Evolutionary conservation across 2,113 vertebrate species (phyloP), one percentile per base, ranked within the genome.

Genomic region (Miniopterus natalensis): DNA sequence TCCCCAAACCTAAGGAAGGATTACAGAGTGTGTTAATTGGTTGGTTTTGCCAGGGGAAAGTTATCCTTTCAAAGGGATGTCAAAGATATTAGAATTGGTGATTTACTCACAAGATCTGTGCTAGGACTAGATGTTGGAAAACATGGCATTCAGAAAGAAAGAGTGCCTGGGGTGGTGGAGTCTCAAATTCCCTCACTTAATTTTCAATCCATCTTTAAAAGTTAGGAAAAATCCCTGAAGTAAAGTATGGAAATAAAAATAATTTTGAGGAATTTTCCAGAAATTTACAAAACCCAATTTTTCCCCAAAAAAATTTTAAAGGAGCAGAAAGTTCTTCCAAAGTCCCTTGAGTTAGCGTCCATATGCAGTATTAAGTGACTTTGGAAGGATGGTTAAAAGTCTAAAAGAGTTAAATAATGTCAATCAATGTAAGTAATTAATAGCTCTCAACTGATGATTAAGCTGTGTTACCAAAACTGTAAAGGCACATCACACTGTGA

Each of bases 221-320:
- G 8, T 63, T 23, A 73, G 80, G 23, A 29, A 9, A 51, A 74
- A 20, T 36, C 36, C 7, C 29, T 20, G 7, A 59, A n/a, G 21
- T 66, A 45, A 59, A n/a, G 29, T 66, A 45, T 12, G 8, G 20
- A 88, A 92, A 88, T 68, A 14, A 65, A 92, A 92, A 74, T 47
- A 59, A 74, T 11, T 85, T 15, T 27, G 66, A 70, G 23, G 8
- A 14, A 59, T 45, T 68, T 91, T 78, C 45, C 25, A 77, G 20
- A 77, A 90, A 70, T 49, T 70, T 63, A 27, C n/a, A 71, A 49
- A 87, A 90, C 55, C 40, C 8, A 79, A 77, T 42, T 93, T 57
- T 81, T 57, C n/a, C 84, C 42, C 42, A 17, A 63, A 95, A 17
- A 63, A 95, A 77, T 29, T 71, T 68, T 40, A 96, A 68, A 27